Evolutionary conservation across 1,140 invertebrate genomes (phyloP).

Genomic region (Ceratosolen fusciceps): DNA sequence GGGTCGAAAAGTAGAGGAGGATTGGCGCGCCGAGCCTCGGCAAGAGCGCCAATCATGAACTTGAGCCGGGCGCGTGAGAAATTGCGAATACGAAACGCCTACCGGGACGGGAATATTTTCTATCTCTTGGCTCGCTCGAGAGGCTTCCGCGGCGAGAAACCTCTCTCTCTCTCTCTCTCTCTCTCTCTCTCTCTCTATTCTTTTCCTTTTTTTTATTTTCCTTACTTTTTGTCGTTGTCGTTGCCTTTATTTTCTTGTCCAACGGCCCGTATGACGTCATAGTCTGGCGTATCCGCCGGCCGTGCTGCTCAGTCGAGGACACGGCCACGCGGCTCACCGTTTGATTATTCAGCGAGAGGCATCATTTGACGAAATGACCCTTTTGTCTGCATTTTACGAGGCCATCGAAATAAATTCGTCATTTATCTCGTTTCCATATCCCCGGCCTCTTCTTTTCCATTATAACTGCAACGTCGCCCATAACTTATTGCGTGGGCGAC

Average conservation of each 20-base stretch:
- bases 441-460: not conserved
- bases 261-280: no score
- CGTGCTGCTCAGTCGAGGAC: no score
- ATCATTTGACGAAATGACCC: no score
- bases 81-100: not conserved
- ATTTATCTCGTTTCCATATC: not conserved
- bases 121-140: not conserved
- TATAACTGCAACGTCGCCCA: not conserved
- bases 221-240: no score
- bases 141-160: not conserved
- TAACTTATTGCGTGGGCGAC: not conserved
- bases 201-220: no score
- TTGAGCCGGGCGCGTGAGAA: not conserved
- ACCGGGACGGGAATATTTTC: not conserved
- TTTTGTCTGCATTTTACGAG: no score
- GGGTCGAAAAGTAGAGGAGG: not conserved
- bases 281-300: no score
- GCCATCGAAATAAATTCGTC: not conserved
- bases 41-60: not conserved
- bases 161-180: no score
- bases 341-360: no score
- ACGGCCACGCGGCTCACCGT: no score
- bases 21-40: not conserved
- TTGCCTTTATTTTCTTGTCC: no score
- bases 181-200: no score